A percentile compares a stretch with the other conserved stretches of the same genome.
phyloP scores from a whole-genome alignment of 30 jellyfish, hydroid and myxozoan genomes.

The Aurelia aurita region DNA sequence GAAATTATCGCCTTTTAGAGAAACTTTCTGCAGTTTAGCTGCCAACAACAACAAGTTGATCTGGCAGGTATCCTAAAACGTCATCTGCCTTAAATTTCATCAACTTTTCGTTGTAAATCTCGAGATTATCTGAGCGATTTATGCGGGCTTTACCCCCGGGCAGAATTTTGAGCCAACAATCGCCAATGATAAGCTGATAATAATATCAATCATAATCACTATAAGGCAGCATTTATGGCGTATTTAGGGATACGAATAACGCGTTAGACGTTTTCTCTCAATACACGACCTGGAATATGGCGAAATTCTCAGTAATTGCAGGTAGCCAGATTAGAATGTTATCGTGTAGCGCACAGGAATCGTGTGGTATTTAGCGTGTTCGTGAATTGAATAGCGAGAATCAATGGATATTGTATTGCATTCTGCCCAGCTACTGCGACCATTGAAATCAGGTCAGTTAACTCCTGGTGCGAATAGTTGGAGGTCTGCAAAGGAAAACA shows the following conservation, averaged over 20 bases:
- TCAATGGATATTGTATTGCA: not conserved
- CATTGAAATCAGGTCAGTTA: conserved; percentile 9
- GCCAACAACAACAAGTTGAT: too few species aligned
- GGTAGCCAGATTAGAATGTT: not conserved
- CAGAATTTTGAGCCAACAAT: not conserved
- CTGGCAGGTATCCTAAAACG: too few species aligned
- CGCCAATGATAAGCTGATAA: conserved; percentile 35
- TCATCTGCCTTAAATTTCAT: too few species aligned
- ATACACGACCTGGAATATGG: not conserved
- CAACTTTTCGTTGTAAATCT: too few species aligned
- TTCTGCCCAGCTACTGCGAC: conserved; percentile 1
- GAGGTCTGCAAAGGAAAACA: conserved; percentile 44
- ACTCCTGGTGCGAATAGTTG: conserved; percentile 31
- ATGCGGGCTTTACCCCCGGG: conserved; percentile 20
- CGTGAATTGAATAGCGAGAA: not conserved
- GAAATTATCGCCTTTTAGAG: too few species aligned
- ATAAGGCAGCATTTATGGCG: conserved; percentile 23
- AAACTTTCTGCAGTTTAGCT: too few species aligned
- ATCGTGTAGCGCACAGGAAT: not conserved
- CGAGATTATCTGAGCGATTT: too few species aligned
- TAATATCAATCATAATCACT: conserved; percentile 2
- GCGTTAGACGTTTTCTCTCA: not conserved
- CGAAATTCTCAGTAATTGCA: not conserved
- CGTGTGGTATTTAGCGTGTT: not conserved
- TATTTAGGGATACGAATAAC: not conserved